phyloP scores from a whole-genome alignment of 2,113 vertebrate species.

The Alligator sinensis region DNA sequence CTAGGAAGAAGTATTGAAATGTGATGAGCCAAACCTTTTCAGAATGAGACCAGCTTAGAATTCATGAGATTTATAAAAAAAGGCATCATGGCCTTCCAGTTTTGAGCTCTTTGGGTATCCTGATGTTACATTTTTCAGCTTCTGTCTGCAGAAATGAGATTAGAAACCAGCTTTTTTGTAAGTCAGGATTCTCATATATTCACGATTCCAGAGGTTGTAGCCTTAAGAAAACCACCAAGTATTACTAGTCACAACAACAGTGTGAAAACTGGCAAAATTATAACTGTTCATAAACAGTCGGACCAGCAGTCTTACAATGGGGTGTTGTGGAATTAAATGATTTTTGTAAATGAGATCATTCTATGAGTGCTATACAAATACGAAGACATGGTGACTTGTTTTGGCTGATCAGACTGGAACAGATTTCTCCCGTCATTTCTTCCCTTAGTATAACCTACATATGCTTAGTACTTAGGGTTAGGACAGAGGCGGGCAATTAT shows the following conservation, averaged over 20 bases:
- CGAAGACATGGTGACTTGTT: neutral
- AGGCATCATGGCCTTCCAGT: neutral
- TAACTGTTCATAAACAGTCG: neutral
- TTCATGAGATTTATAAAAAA: neutral
- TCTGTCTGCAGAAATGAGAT: neutral
- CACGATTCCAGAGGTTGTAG: neutral
- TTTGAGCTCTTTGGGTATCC: neutral
- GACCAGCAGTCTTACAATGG: neutral
- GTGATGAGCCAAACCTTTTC: too few relatives aligned
- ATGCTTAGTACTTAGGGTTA: rapidly evolving
- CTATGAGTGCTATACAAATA: neutral
- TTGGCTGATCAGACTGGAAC: neutral
- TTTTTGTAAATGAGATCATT: neutral
- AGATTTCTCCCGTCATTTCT: neutral
- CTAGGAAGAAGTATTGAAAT: neutral
- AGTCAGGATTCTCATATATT: neutral
- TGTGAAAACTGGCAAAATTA: neutral
- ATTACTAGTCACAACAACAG: neutral
- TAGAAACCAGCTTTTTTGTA: neutral
- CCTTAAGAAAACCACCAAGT: neutral
- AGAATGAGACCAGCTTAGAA: neutral
- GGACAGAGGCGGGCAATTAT: too few relatives aligned
- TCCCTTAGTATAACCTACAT: neutral
- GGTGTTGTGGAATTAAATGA: neutral
- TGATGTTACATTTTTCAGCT: neutral